Evolutionary conservation across 92 coral and sea anemone species (phyloP).

Genomic region (Epizoanthus illoricatus): DNA sequence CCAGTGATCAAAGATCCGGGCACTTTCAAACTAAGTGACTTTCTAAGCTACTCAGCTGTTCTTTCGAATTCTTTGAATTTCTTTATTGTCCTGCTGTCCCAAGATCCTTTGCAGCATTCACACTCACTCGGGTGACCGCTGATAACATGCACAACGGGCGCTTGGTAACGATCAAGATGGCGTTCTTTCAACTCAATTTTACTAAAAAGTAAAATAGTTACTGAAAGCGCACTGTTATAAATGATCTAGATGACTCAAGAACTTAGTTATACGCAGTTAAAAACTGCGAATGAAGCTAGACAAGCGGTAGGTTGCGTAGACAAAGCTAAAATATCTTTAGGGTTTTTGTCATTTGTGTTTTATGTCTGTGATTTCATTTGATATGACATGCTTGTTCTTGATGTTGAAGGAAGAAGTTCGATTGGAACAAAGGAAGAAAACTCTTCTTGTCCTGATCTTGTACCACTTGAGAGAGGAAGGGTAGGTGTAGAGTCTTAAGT

Average conservation of each 20-base stretch:
- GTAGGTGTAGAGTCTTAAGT: conserved; percentile 25
- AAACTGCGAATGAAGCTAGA: conserved; percentile 96
- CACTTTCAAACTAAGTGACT: too few relatives aligned
- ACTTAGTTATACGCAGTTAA: conserved; percentile 93
- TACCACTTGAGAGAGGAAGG: conserved; percentile 89
- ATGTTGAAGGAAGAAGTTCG: conserved; percentile 73
- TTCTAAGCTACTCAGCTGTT: conserved; percentile 37
- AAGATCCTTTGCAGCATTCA: conserved; percentile 32
- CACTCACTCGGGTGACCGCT: conserved; percentile 21
- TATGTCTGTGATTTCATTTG: too few relatives aligned
- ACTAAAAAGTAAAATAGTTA: not conserved
- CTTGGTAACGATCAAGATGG: conserved; percentile 46
- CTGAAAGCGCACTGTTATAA: not conserved
- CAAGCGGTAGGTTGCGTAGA: conserved; percentile 66
- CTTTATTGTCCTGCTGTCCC: conserved; percentile 44
- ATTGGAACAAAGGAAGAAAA: conserved; percentile 75
- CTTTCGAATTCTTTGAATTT: not conserved
- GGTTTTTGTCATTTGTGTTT: too few relatives aligned
- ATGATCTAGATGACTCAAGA: conserved; percentile 78
- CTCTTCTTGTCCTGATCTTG: conserved; percentile 80
- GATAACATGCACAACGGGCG: conserved; percentile 22
- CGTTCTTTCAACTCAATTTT: conserved; percentile 52
- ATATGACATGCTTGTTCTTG: not conserved
- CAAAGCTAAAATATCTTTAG: too few relatives aligned
- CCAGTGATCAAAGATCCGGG: conserved; percentile 6